phyloP scores from a whole-genome alignment of 2,797 vertebrate species.

The Manis crassicaudata region DNA sequence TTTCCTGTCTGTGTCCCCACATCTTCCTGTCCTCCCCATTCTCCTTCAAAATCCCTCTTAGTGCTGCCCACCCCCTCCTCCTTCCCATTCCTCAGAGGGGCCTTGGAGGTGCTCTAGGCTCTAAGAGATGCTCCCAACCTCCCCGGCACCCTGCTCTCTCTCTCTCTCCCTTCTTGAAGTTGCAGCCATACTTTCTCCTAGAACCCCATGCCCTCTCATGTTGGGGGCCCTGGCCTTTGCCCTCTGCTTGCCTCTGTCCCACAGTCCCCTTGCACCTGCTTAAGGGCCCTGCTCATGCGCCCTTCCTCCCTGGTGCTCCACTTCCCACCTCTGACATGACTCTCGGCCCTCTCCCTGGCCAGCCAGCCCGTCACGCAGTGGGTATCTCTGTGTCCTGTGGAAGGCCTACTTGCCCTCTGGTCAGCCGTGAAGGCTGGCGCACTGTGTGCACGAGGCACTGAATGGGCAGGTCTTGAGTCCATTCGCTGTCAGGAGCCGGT shows the following conservation, averaged over 20 bases:
- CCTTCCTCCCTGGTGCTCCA: too few species aligned
- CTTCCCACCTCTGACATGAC: rapidly evolving
- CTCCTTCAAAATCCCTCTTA: neutral
- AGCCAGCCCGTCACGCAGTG: rapidly evolving
- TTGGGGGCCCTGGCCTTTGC: neutral
- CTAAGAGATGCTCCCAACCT: neutral
- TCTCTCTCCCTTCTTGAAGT: neutral
- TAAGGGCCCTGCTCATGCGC: neutral
- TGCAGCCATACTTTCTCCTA: rapidly evolving
- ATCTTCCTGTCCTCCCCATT: neutral
- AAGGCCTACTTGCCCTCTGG: too few species aligned
- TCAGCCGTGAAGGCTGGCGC: neutral
- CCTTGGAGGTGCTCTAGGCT: neutral
- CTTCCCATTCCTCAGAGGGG: neutral
- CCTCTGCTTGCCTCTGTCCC: too few species aligned
- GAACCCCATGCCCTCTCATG: rapidly evolving
- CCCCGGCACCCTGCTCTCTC: too few species aligned
- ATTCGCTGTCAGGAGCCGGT: neutral
- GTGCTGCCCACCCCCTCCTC: neutral
- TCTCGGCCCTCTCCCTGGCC: neutral
- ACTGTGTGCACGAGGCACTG: too few species aligned
- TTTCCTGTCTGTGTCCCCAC: rapidly evolving
- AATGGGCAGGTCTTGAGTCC: rapidly evolving
- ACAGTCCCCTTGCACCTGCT: too few species aligned
- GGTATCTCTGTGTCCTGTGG: rapidly evolving